A percentile compares a stretch with the other conserved stretches of the same genome.
Evolutionary conservation across 2,113 vertebrate genomes (phyloP).

Genomic region (Amblyopsis rosae): DNA sequence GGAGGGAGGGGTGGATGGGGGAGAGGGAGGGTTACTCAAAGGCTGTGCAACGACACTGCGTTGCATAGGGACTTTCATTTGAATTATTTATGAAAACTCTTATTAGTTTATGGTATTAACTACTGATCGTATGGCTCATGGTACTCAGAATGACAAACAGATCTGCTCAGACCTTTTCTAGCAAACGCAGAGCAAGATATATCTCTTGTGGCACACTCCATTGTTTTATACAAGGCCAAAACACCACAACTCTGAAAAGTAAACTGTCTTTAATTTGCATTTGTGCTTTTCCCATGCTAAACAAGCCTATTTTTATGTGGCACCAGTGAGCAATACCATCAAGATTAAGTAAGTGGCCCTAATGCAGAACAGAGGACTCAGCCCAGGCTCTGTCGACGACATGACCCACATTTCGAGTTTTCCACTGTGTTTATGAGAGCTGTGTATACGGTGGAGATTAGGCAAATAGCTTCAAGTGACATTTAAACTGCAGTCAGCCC

Average conservation of each 20-base stretch:
- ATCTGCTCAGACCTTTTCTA: background rate
- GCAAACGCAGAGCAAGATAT: background rate
- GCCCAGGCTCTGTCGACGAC: background rate
- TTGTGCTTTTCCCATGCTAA: too few relatives aligned
- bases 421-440: background rate
- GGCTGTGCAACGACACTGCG: conserved; percentile 51
- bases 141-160: conserved; percentile 35
- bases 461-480: conserved; percentile 13
- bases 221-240: too few relatives aligned
- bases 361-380: background rate
- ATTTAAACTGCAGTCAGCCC: conserved; percentile 18
- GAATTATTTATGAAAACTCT: conserved; percentile 54
- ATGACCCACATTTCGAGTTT: background rate
- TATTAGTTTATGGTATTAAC: conserved; percentile 48
- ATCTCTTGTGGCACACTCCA: background rate
- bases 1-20: background rate
- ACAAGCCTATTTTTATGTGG: too few relatives aligned
- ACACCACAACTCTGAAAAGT: too few relatives aligned
- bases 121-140: conserved; percentile 35
- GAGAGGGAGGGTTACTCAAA: conserved; percentile 21
- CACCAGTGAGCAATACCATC: too few relatives aligned
- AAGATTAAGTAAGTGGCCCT: background rate
- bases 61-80: conserved; percentile 24
- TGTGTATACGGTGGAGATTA: conserved; percentile 11
- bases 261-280: too few relatives aligned